Base-by-base conservation (phyloP, 2,797 vertebrate genomes). In the Choloepus didactylus region DNA sequence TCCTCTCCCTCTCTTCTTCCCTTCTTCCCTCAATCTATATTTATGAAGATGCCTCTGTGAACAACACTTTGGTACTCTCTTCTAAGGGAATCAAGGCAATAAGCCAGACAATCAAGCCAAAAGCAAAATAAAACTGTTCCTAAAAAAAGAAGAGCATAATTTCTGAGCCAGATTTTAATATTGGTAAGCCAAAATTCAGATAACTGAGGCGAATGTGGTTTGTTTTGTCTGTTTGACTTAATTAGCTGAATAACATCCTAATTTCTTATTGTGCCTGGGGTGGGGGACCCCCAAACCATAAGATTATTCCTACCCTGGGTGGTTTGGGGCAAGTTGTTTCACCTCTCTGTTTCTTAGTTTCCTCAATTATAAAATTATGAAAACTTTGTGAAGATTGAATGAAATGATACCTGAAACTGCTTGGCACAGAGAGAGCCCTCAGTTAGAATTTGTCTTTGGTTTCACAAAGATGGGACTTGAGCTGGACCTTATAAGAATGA, bases 101-200 rank as follows among this genome's bases (percentile, higher is more conserved):
- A 81, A 80, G 91, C 91, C 94, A 95, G 60, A 80, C 41, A 95
- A 69, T 62, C 31, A 69, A 93, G 54, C 89, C 83, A 84, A 89
- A 94, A 77, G 54, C 89, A 87, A 96, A 95, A 87, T 60, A 97
- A 92, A 96, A 92, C 81, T 66, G 81, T 91, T 96, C 89, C 84
- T 96, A 87, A 93, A 93, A 95, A 93, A 81, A 95, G 51, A 86
- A 66, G 76, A 94, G 29, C 51, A 69, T 59, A 38, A 91, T 96
- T 96, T 96, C 80, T 87, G 76, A 94, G 95, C 87, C 96, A 96
- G 80, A 70, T 67, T 88, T 93, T 85, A 89, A 64, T 79, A 70
- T 87, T 72, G 35, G 79, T 82, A 82, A 95, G 87, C 69, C 92
- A 93, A 91, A 87, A 93, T 85, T 88, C 81, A 91, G 64, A 94